Base-by-base conservation (phyloP, 2,888 invertebrate species). In the Patella ulyssiponensis region DNA sequence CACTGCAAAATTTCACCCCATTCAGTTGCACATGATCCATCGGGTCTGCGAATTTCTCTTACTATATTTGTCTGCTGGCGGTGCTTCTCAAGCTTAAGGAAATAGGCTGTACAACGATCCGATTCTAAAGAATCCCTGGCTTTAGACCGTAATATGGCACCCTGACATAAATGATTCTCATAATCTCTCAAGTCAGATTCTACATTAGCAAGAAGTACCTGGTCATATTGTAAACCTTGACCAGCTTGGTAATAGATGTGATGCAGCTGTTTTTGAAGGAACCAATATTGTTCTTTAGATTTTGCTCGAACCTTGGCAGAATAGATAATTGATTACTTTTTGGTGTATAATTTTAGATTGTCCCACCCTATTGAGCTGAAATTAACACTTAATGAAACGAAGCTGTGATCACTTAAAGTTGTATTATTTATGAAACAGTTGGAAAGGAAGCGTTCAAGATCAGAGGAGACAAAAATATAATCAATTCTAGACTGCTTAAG, bases 21-120 rank as follows among this genome's bases (percentile, higher is more conserved):
- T 20, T 71, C 23, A 20, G 52, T 64, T 11, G 44, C 3, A 5
- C 27, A 5, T 15, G 33, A 44, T 1, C 73, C 76, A 73, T n/a
- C 44, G 4, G 15, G 17, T 44, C 44, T 20, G 15, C n/a, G 14
- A 23, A 76, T 44, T 17, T 71, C 51, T 17, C n/a, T 33, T 20
- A 78, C 75, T 23, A 58, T 27, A 64, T 75, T 78, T 1, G 17
- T 9, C 17, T 73, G 27, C 17, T 75, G 74, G 14, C 58, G 33
- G n/a, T 54, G 51, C 1, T 56, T 20, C 56, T 78, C 75, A 56
- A 71, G 73, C 44, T 71, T 33, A 11, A 78, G 51, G 75, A 75
- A 78, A 54, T 76, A 78, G 27, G 44, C 73, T 3, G 78, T 58
- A 15, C 58, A 58, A 15, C 58, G 7, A 5, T 58, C 58, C 4